Conservation (phyloP, 2,888 invertebrate genomes). For the Eupeodes latifasciatus region DNA sequence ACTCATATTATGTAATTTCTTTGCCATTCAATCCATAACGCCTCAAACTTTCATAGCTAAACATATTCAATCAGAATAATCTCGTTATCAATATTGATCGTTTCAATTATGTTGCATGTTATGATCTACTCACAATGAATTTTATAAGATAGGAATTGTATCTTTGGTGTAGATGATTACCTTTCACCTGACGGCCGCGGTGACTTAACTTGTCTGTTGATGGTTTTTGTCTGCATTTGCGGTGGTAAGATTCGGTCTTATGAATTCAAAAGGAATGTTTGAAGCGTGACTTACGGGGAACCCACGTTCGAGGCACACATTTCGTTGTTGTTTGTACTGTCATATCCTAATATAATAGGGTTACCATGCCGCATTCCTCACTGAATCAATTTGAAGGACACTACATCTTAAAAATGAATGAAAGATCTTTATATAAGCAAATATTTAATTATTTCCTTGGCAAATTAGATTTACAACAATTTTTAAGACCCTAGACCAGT, state of each 20-base stretch:
- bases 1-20: too few relatives aligned
- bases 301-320: constrained; percentile 57
- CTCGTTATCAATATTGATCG: background rate
- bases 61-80: background rate
- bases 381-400: background rate
- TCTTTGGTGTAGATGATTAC: background rate
- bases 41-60: too few relatives aligned
- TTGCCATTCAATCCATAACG: too few relatives aligned
- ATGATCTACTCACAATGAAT: background rate
- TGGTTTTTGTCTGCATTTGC: constrained; percentile 30
- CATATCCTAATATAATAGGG: too few relatives aligned
- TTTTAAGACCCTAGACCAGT: too few relatives aligned
- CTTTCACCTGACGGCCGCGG: background rate
- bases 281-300: constrained; percentile 65
- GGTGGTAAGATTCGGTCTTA: background rate
- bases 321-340: background rate
- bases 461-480: too few relatives aligned
- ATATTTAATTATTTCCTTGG: too few relatives aligned
- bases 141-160: background rate
- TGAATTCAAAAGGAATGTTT: constrained; percentile 62
- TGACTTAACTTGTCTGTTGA: constrained; percentile 13
- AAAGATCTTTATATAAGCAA: too few relatives aligned
- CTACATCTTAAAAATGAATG: too few relatives aligned
- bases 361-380: too few relatives aligned
- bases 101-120: background rate